Evolutionary conservation across 2,113 vertebrate species (phyloP), one percentile per base, ranked within the genome.

Genomic region (Pygoscelis antarcticus): DNA sequence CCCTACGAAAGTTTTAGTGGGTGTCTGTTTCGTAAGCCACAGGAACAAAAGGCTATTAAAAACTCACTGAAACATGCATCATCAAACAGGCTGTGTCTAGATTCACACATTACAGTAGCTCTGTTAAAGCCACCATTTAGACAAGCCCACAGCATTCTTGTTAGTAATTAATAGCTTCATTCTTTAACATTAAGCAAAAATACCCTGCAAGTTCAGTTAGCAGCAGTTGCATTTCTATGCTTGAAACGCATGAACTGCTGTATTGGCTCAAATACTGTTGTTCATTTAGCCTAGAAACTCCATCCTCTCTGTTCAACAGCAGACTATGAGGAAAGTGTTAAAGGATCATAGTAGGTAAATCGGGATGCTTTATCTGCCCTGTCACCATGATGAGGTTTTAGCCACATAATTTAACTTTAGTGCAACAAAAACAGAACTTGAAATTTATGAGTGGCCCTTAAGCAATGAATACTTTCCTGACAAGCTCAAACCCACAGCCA

Each of bases 1-100:
- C 90, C 79, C 89, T 96, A 97, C 0, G 2, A 74, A 97, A 90
- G 75, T 91, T 95, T 98, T 42, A 94, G 54, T 51, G 38, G 3
- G 70, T 75, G 47, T 84, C 40, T 68, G 8, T 52, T 75, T 32
- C 62, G 81, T 22, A 82, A 81, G 47, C 8, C 54, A 47, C 6
- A 82, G 30, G 44, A 89, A 87, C 30, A 61, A 66, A 95, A 84
- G 64, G 32, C 88, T 55, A 72, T 69, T 64, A 78, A 70, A 89
- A 87, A 23, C 51, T 40, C 60, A 69, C 7, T 47, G 72, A 95
- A 85, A 90, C 58, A 71, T 5, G 10, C 19, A 75, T 2, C 71
- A 55, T 36, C 57, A 34, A 83, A 70, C 17, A 40, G 51, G 13
- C 34, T n/a, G 25, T 29, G 26, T 71, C 44, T 15, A 0, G 19